Conservation (phyloP, 2,113 vertebrate genomes). For the Pterocles burchelli region DNA sequence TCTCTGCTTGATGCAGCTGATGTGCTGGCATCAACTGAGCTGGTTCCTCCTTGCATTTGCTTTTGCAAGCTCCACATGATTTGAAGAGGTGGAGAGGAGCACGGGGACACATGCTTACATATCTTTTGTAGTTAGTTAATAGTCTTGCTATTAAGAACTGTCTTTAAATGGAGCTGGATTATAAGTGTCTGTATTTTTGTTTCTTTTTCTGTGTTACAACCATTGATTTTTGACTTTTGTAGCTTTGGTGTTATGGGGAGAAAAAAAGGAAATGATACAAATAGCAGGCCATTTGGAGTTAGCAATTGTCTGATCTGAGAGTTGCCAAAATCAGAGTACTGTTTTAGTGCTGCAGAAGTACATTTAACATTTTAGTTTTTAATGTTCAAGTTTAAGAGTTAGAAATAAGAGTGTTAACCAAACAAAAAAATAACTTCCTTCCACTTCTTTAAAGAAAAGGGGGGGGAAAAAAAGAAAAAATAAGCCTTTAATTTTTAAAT, state of each 20-base stretch:
- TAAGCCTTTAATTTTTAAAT: neutral
- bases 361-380: neutral
- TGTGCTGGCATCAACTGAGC: neutral
- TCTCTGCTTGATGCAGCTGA: neutral
- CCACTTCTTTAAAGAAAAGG: neutral
- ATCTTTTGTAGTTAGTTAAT: neutral
- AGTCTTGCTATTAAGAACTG: neutral
- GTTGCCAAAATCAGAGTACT: neutral
- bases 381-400: neutral
- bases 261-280: neutral
- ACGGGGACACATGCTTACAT: neutral
- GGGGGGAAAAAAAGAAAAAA: neutral
- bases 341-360: neutral
- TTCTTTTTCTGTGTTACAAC: neutral
- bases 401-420: neutral
- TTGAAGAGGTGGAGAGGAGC: neutral
- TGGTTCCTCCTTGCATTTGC: neutral
- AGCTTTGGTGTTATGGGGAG: neutral
- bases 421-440: neutral
- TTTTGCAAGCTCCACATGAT: neutral
- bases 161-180: neutral
- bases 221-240: neutral
- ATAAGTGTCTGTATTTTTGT: neutral
- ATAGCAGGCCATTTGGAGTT: neutral
- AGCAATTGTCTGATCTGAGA: neutral